These are phyloP conservation scores for Platycheirus albimanus DNA, from an alignment of 2,888 invertebrate species.

Conservation along the genomic window DNA sequence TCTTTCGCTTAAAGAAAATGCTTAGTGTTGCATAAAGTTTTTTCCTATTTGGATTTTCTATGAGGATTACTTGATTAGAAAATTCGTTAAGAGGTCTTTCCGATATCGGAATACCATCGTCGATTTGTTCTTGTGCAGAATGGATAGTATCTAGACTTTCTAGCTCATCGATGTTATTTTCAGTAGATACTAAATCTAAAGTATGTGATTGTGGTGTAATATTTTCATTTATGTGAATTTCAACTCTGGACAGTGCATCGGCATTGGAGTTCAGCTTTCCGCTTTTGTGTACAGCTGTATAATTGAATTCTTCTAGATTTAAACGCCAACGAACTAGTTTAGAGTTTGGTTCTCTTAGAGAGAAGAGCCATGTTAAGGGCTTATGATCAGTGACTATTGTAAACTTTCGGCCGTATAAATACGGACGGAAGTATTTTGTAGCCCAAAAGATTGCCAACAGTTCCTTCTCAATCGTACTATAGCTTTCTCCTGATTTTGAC, in stretches of 20 bases:
- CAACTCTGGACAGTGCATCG: conserved; percentile 48
- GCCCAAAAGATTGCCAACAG: conserved; percentile 75
- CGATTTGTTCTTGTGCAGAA: conserved; percentile 24
- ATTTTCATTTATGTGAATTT: conserved; percentile 29
- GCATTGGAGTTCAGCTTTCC: conserved; percentile 50
- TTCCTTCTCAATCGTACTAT: conserved; percentile 76
- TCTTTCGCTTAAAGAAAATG: conserved; percentile 22
- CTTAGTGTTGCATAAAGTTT: neutral
- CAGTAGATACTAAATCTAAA: conserved; percentile 1
- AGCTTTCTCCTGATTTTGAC: conserved; percentile 74
- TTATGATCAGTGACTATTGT: conserved; percentile 80
- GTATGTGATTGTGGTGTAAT: conserved; percentile 2
- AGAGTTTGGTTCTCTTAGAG: conserved; percentile 76
- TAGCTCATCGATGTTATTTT: conserved; percentile 26
- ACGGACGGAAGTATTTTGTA: too few species aligned
- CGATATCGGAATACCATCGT: conserved; percentile 49
- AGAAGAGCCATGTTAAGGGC: conserved; percentile 76
- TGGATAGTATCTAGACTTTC: conserved; percentile 11
- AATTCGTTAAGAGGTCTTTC: conserved; percentile 50
- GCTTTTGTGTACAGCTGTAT: conserved; percentile 27
- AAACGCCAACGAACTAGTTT: conserved; percentile 60
- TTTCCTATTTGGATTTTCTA: conserved; percentile 12
- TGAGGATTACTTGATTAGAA: conserved; percentile 21
- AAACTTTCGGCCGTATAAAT: conserved; percentile 79
- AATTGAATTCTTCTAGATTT: conserved; percentile 46